phyloP scores from a whole-genome alignment of 2,797 vertebrate species.

The Artibeus lituratus region DNA sequence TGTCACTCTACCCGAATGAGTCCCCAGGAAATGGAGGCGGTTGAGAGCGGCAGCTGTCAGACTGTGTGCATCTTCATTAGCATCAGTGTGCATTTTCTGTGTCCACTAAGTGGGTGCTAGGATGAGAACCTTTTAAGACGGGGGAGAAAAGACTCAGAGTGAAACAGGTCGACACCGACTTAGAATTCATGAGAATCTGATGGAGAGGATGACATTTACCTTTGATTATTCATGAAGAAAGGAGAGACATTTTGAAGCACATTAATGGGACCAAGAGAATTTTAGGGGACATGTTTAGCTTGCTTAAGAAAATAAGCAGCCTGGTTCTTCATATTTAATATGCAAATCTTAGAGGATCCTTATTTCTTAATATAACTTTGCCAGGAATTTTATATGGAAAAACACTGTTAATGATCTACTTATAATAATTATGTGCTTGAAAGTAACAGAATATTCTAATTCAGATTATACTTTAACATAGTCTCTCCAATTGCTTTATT shows the following conservation, averaged over 20 bases:
- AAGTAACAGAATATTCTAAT: conserved; percentile 32
- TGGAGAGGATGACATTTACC: conserved; percentile 7
- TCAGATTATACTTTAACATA: conserved; percentile 20
- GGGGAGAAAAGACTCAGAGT: background rate
- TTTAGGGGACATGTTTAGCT: background rate
- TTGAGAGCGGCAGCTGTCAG: background rate
- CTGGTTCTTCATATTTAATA: background rate
- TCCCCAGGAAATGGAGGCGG: background rate
- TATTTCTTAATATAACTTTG: conserved; percentile 28
- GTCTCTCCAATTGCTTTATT: background rate
- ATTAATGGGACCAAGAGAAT: background rate
- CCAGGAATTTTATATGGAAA: background rate
- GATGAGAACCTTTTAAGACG: background rate
- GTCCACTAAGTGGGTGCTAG: background rate
- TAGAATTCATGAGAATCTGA: conserved; percentile 9
- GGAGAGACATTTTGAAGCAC: conserved; percentile 9
- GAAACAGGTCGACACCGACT: background rate
- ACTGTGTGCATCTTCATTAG: background rate
- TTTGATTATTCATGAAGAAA: background rate
- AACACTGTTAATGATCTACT: conserved; percentile 26
- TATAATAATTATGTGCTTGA: conserved; percentile 22
- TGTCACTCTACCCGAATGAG: background rate
- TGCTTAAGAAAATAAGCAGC: conserved; percentile 27
- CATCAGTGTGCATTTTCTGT: background rate
- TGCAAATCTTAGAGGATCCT: conserved; percentile 26